phyloP scores from a whole-genome alignment of 1,140 invertebrate species.

The Monomorium pharaonis region DNA sequence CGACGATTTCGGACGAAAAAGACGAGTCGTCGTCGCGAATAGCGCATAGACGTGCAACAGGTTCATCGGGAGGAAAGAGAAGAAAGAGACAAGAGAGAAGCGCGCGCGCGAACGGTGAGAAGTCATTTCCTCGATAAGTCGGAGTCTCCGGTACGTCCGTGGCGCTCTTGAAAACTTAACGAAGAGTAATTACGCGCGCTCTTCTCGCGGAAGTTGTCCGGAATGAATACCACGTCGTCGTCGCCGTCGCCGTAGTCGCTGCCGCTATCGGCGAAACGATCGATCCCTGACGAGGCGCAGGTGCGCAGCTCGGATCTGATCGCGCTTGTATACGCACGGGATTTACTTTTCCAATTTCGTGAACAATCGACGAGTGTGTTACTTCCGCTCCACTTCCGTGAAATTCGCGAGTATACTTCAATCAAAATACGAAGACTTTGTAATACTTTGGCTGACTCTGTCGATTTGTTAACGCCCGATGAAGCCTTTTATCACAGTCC shows the following conservation, averaged over 20 bases:
- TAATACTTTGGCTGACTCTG: background rate
- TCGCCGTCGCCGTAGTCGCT: background rate
- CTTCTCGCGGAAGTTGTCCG: conserved; percentile 50
- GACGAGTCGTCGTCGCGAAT: background rate
- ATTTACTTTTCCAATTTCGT: conserved; percentile 54
- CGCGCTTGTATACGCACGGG: conserved; percentile 26
- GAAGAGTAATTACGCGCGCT: conserved; percentile 60
- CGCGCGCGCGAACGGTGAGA: conserved; percentile 16
- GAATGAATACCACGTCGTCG: conserved; percentile 48
- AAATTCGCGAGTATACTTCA: conserved; percentile 26
- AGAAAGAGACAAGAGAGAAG: conserved; percentile 30
- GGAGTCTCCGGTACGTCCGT: conserved; percentile 40
- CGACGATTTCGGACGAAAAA: background rate
- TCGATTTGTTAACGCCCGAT: background rate
- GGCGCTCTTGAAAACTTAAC: conserved; percentile 59
- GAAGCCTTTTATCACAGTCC: background rate
- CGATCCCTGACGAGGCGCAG: conserved; percentile 20
- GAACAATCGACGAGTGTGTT: conserved; percentile 41
- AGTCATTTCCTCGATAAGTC: conserved; percentile 58
- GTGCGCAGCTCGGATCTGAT: conserved; percentile 37
- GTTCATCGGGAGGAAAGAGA: conserved; percentile 51
- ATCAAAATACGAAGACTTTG: background rate
- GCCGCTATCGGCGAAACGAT: conserved; percentile 34
- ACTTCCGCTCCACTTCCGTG: background rate
- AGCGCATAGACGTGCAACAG: conserved; percentile 56